Evolutionary conservation across 2,888 invertebrate species (phyloP).

Genomic region (Anaspis maculata): DNA sequence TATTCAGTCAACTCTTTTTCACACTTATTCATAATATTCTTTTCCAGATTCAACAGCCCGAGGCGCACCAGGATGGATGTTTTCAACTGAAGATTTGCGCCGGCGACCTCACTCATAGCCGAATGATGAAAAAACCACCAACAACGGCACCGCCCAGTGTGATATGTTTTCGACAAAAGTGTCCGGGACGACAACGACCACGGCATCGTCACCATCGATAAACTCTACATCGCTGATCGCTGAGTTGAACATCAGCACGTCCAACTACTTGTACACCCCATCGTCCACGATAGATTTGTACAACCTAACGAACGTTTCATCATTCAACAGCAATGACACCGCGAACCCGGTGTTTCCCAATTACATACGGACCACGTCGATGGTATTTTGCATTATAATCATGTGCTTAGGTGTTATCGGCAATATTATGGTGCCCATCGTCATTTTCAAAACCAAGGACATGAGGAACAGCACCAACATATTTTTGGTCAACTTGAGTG

Average conservation of each 20-base stretch:
- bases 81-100: too few species aligned
- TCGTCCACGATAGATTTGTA: constrained; percentile 18
- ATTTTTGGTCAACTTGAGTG: constrained; percentile 86
- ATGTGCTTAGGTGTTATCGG: constrained; percentile 87
- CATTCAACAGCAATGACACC: constrained; percentile 27
- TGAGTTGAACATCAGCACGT: constrained; percentile 25
- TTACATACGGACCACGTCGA: constrained; percentile 82
- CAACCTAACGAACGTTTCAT: constrained; percentile 21
- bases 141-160: too few species aligned
- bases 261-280: constrained; percentile 29
- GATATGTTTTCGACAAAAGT: constrained; percentile 39
- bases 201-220: constrained; percentile 15
- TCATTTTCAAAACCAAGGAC: constrained; percentile 85
- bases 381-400: constrained; percentile 79
- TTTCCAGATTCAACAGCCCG: too few species aligned
- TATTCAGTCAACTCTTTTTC: too few species aligned
- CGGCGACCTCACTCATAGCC: too few species aligned
- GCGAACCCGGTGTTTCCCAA: constrained; percentile 54
- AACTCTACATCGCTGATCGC: constrained; percentile 21
- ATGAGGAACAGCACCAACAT: constrained; percentile 94
- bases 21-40: too few species aligned
- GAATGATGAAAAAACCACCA: too few species aligned
- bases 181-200: constrained; percentile 21
- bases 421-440: constrained; percentile 88
- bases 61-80: too few species aligned